A percentile compares a stretch with the other conserved stretches of the same genome.
Evolutionary conservation across 2,888 invertebrate species (phyloP).

Genomic region (Nebria brevicollis): DNA sequence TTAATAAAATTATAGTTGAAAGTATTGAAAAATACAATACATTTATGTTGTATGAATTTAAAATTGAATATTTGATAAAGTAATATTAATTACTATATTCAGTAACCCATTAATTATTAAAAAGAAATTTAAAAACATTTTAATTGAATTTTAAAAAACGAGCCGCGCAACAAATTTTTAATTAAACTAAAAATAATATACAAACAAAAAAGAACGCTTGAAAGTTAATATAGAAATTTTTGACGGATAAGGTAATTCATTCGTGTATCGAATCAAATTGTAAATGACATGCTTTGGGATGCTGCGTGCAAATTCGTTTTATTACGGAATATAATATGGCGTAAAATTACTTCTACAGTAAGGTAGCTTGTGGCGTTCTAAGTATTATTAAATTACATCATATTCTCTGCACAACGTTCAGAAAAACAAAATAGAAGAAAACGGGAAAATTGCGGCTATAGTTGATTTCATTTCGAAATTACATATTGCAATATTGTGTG

Average conservation of each 20-base stretch:
- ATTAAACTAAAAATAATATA: neutral
- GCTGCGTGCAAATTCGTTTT: constrained; percentile 39
- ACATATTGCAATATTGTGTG: neutral
- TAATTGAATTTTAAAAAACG: neutral
- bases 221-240: constrained; percentile 31
- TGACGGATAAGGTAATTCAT: constrained; percentile 17
- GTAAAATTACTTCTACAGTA: constrained; percentile 36
- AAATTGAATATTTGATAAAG: neutral
- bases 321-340: constrained; percentile 36
- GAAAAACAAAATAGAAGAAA: neutral
- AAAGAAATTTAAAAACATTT: neutral
- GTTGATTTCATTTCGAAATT: neutral
- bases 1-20: too few relatives aligned
- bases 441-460: neutral
- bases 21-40: too few relatives aligned
- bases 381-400: constrained; percentile 39
- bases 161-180: neutral
- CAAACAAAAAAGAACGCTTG: neutral
- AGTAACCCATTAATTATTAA: neutral
- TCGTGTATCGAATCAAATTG: constrained; percentile 37
- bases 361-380: constrained; percentile 19
- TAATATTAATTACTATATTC: neutral
- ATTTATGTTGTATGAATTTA: neutral
- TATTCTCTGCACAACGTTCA: constrained; percentile 2
- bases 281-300: constrained; percentile 29